phyloP scores from a whole-genome alignment of 2,888 invertebrate species.

The Timema cristinae region DNA sequence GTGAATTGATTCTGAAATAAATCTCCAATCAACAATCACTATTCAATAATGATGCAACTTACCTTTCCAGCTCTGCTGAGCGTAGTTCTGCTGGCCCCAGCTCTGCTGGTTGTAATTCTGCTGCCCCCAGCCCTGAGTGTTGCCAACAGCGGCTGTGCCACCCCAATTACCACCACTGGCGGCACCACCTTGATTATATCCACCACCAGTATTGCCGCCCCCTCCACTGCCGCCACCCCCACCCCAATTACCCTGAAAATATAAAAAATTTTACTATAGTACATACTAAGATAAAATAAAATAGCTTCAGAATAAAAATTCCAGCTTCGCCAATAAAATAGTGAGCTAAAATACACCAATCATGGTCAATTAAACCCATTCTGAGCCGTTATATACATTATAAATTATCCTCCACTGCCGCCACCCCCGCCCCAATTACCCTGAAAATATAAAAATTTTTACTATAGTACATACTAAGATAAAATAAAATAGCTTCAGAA shows the following conservation, averaged over 20 bases:
- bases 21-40: too few species aligned
- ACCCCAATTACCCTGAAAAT: conserved; percentile 26
- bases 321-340: too few species aligned
- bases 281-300: too few species aligned
- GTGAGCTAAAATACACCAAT: too few species aligned
- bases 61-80: conserved; percentile 27
- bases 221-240: conserved; percentile 25
- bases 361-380: too few species aligned
- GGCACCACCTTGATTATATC: conserved; percentile 20
- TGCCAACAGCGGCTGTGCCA: conserved; percentile 21
- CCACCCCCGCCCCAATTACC: conserved; percentile 27
- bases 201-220: conserved; percentile 21
- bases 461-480: too few species aligned
- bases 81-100: conserved; percentile 26
- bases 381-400: too few species aligned
- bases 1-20: too few species aligned
- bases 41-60: too few species aligned
- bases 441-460: conserved; percentile 9
- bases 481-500: too few species aligned
- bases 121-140: conserved; percentile 22
- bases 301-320: too few species aligned
- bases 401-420: conserved; percentile 22
- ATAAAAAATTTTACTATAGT: not conserved
- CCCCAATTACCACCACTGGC: conserved; percentile 22
- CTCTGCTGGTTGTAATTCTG: conserved; percentile 28